Evolutionary conservation across 2,797 vertebrate species (phyloP).

Genomic region (Siniperca obscura): DNA sequence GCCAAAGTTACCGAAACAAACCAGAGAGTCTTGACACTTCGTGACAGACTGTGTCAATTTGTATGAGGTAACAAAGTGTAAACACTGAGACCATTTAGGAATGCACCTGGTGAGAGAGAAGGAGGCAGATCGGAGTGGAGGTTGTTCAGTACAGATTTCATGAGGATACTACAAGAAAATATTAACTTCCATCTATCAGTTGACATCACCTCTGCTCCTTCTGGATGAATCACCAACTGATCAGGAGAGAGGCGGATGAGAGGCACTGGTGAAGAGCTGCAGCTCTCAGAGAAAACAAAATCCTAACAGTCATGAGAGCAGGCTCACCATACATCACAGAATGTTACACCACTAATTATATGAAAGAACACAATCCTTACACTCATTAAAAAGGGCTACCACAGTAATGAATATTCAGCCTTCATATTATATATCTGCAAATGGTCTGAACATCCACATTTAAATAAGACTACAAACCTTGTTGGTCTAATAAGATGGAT

Average conservation of each 20-base stretch:
- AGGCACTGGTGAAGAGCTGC: conserved; percentile 20
- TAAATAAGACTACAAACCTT: conserved; percentile 6
- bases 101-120: conserved; percentile 38
- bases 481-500: not conserved
- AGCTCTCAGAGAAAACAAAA: conserved; percentile 29
- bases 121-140: not conserved
- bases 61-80: conserved; percentile 61
- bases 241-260: conserved; percentile 12
- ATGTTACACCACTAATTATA: not conserved
- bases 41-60: not conserved
- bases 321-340: conserved; percentile 11
- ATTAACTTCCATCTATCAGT: conserved; percentile 51
- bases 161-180: conserved; percentile 23
- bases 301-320: conserved; percentile 41
- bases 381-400: not conserved
- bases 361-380: not conserved
- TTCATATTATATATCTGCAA: not conserved
- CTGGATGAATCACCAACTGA: conserved; percentile 45
- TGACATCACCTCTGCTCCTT: conserved; percentile 47
- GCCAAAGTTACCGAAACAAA: conserved; percentile 46
- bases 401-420: not conserved
- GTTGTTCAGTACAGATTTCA: conserved; percentile 26
- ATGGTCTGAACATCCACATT: not conserved
- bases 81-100: conserved; percentile 59
- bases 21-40: conserved; percentile 15